These are phyloP conservation scores for Metallyticus violacea DNA, from an alignment of 2,888 invertebrate species.

Conservation along the genomic window DNA sequence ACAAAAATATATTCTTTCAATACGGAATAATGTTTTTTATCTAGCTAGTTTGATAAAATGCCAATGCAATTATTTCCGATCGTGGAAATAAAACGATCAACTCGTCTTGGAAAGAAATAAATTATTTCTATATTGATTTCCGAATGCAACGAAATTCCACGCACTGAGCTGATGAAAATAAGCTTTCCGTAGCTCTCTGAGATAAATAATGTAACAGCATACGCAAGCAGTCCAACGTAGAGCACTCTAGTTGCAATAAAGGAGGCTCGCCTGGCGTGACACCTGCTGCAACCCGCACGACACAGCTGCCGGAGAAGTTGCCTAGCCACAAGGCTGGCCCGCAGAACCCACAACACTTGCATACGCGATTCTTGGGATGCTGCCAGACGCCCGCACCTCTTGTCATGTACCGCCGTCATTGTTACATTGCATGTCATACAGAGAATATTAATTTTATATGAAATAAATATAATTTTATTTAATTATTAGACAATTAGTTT, in stretches of 20 bases:
- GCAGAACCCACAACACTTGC: background rate
- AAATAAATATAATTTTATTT: too few species aligned
- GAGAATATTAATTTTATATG: too few species aligned
- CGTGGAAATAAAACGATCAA: too few species aligned
- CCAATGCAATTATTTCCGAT: too few species aligned
- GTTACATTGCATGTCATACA: too few species aligned
- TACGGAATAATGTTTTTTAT: too few species aligned
- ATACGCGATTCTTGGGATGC: background rate
- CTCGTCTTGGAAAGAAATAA: too few species aligned
- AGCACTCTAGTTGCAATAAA: background rate
- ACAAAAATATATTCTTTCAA: too few species aligned
- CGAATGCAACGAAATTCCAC: background rate
- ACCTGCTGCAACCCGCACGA: background rate
- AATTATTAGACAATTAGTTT: too few species aligned
- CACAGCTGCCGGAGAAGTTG: background rate
- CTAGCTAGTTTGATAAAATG: too few species aligned
- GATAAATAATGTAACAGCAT: background rate
- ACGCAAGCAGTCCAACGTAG: background rate
- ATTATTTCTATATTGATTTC: too few species aligned
- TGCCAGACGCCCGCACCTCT: background rate
- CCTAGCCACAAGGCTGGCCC: background rate
- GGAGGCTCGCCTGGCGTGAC: background rate
- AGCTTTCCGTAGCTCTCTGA: background rate
- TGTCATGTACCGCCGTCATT: too few species aligned
- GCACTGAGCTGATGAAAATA: background rate